These are phyloP conservation scores for Takifugu bimaculatus DNA, from an alignment of 2,113 vertebrate genomes.

Conservation along the genomic window DNA sequence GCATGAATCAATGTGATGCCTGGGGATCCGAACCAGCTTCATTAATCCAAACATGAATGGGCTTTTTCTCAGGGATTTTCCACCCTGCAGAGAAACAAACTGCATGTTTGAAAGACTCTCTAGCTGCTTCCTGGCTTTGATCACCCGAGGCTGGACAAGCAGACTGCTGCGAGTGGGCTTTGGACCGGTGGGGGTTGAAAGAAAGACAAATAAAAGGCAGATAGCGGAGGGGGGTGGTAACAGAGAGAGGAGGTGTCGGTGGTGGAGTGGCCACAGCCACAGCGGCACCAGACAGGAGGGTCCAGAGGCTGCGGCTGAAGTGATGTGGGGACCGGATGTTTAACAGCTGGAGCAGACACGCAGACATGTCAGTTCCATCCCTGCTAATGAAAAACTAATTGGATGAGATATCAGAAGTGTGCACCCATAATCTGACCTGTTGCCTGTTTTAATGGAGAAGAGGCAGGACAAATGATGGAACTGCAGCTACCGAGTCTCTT, in stretches of 20 bases:
- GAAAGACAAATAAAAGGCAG: constrained; percentile 38
- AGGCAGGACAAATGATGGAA: constrained; percentile 25
- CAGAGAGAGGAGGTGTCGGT: neutral
- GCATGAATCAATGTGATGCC: too few species aligned
- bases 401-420: too few species aligned
- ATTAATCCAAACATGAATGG: neutral
- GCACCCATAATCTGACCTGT: neutral
- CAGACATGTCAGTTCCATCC: too few species aligned
- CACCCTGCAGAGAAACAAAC: constrained; percentile 21
- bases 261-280: constrained; percentile 24
- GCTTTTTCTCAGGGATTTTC: constrained; percentile 10
- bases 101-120: constrained; percentile 32
- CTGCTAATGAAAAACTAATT: too few species aligned
- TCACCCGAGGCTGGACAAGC: constrained; percentile 30
- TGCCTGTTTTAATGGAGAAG: constrained; percentile 20
- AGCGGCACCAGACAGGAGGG: constrained; percentile 21
- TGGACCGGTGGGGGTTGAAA: constrained; percentile 8
- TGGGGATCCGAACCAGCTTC: too few species aligned
- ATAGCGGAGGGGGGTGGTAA: constrained; percentile 7
- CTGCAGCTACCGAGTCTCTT: constrained; percentile 18
- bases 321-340: constrained; percentile 3
- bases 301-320: neutral
- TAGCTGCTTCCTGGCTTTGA: constrained; percentile 48
- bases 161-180: constrained; percentile 25
- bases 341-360: neutral